Evolutionary conservation across 2,888 invertebrate genomes (phyloP).

Genomic region (Nomada flava): DNA sequence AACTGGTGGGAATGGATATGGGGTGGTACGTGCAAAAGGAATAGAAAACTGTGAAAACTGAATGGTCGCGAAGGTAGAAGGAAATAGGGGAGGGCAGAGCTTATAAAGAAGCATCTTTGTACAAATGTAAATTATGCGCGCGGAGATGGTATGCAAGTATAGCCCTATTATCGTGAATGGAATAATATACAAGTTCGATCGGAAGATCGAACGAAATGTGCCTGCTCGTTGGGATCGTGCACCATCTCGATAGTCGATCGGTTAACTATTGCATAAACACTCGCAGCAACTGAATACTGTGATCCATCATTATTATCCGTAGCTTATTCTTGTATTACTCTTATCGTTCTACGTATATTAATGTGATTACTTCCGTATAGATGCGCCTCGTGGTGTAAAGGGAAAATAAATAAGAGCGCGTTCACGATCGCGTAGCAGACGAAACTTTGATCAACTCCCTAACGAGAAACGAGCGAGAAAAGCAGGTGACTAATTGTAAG

Average conservation of each 20-base stretch:
- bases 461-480: constrained; percentile 14
- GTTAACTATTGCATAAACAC: constrained; percentile 55
- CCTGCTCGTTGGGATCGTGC: constrained; percentile 41
- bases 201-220: constrained; percentile 30
- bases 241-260: constrained; percentile 34
- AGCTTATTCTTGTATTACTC: constrained; percentile 57
- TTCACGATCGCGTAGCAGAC: constrained; percentile 36
- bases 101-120: constrained; percentile 63
- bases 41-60: constrained; percentile 22
- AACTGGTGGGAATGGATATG: background rate
- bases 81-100: constrained; percentile 29
- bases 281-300: constrained; percentile 59
- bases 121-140: constrained; percentile 60
- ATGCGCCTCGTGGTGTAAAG: constrained; percentile 54
- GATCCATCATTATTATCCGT: constrained; percentile 61
- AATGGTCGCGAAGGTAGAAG: background rate
- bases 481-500: constrained; percentile 22
- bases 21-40: background rate
- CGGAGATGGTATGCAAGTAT: constrained; percentile 55
- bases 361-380: constrained; percentile 65
- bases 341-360: constrained; percentile 62
- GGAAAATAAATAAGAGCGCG: constrained; percentile 61
- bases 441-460: constrained; percentile 25
- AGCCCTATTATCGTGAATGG: constrained; percentile 38
- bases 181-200: constrained; percentile 55